Percentiles rank a stretch among this genome's conserved stretches.
Conservation (phyloP, 2,888 invertebrate genomes). For the Cryptus armator region DNA sequence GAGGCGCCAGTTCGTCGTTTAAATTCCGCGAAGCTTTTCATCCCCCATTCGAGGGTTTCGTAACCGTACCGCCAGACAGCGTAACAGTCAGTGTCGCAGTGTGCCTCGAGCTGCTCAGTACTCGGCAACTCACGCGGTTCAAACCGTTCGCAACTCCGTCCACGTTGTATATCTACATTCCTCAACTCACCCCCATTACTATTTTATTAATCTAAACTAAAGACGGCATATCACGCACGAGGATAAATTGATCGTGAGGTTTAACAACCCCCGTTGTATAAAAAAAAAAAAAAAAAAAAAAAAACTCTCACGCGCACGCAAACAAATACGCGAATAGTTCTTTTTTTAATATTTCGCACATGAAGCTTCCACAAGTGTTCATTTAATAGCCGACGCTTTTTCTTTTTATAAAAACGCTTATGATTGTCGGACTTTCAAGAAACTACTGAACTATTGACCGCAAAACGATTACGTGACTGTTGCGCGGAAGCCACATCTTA, state of each 20-base stretch:
- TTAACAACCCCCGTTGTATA: background rate
- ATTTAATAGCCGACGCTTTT: background rate
- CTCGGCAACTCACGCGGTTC: slow-evolving; percentile 75
- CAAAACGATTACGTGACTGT: slow-evolving; percentile 28
- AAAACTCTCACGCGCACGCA: background rate
- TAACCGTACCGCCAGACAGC: slow-evolving; percentile 77
- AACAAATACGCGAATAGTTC: background rate
- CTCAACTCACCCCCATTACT: background rate
- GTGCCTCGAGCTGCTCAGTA: slow-evolving; percentile 77
- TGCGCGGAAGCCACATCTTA: slow-evolving; percentile 3
- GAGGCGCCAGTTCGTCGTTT: slow-evolving; percentile 30
- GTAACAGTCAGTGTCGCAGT: slow-evolving; percentile 82
- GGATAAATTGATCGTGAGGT: slow-evolving; percentile 13
- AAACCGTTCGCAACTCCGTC: slow-evolving; percentile 78
- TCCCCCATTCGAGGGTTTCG: slow-evolving; percentile 63
- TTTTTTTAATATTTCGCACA: background rate
- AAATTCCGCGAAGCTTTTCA: slow-evolving; percentile 58
- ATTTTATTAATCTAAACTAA: slow-evolving; percentile 16
- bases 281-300: too few species aligned
- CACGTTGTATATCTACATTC: slow-evolving; percentile 71
- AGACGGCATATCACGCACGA: background rate
- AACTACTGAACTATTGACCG: background rate
- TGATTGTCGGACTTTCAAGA: background rate
- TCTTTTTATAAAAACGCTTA: background rate
- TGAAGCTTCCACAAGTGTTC: background rate